These are phyloP conservation scores for Drosophila sulfurigaster DNA, from an alignment of 1,140 invertebrate genomes.

Conservation along the genomic window DNA sequence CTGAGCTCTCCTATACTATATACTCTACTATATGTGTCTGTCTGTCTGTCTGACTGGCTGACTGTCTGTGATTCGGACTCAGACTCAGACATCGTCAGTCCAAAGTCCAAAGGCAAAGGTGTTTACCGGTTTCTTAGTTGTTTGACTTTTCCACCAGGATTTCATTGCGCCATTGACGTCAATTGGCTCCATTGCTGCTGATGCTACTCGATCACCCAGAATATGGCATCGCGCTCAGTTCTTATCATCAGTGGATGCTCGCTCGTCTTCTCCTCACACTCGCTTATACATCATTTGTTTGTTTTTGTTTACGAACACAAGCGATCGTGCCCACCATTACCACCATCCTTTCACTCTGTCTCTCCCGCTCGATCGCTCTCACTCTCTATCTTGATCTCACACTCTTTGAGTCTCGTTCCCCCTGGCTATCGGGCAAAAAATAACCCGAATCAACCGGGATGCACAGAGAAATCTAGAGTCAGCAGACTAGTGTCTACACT, in stretches of 20 bases:
- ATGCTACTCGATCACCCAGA: constrained; percentile 27
- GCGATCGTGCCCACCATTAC: neutral
- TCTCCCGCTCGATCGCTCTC: neutral
- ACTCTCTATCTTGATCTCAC: neutral
- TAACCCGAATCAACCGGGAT: constrained; percentile 10
- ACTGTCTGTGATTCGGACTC: constrained; percentile 5
- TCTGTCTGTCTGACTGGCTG: neutral
- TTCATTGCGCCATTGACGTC: constrained; percentile 49
- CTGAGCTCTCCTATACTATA: neutral
- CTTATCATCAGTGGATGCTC: constrained; percentile 23
- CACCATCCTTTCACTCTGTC: neutral
- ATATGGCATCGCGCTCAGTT: constrained; percentile 22
- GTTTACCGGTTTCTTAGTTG: constrained; percentile 41
- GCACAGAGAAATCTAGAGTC: neutral
- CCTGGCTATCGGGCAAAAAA: neutral
- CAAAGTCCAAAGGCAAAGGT: constrained; percentile 46
- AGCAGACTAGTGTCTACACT: neutral
- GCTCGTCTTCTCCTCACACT: constrained; percentile 12
- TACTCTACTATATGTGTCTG: neutral
- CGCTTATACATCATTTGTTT: constrained; percentile 10
- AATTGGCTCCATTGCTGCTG: constrained; percentile 28
- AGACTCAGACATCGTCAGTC: neutral
- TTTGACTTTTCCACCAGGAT: constrained; percentile 56
- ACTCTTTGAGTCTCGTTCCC: neutral
- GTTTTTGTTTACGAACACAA: constrained; percentile 24